These are phyloP conservation scores for Vespertilio murinus DNA, from an alignment of 2,797 vertebrate genomes.

Conservation along the genomic window DNA sequence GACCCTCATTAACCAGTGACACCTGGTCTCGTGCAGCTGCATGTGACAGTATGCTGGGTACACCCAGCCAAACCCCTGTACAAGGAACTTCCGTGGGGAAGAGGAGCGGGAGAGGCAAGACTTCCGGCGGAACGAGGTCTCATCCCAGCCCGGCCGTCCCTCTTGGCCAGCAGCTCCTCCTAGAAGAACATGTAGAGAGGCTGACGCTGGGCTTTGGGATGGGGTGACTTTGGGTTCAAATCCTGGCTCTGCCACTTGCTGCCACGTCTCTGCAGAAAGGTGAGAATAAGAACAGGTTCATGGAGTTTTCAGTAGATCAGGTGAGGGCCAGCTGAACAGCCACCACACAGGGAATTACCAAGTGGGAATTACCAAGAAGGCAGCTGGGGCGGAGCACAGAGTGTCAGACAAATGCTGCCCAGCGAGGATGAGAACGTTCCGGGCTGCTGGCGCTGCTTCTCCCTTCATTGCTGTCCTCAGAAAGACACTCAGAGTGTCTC, in stretches of 20 bases:
- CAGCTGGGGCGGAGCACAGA: neutral
- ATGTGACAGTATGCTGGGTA: neutral
- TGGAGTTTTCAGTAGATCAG: neutral
- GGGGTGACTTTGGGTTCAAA: neutral
- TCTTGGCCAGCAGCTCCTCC: neutral
- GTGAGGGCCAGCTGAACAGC: neutral
- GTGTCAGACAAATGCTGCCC: neutral
- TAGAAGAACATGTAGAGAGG: neutral
- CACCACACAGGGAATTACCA: neutral
- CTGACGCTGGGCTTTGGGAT: neutral
- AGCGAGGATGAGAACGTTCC: neutral
- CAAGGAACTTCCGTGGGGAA: neutral
- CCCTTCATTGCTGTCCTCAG: neutral
- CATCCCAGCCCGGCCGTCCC: neutral
- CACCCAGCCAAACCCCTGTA: neutral
- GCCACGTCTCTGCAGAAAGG: neutral
- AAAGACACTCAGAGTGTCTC: neutral
- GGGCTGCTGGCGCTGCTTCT: neutral
- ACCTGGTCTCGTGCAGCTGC: neutral
- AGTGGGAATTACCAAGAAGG: neutral
- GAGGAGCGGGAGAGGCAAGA: neutral
- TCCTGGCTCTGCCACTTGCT: neutral
- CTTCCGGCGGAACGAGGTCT: neutral
- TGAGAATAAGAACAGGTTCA: neutral
- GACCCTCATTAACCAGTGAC: neutral